Conservation (phyloP, 1,140 invertebrate species). For the Ladona fulva region DNA sequence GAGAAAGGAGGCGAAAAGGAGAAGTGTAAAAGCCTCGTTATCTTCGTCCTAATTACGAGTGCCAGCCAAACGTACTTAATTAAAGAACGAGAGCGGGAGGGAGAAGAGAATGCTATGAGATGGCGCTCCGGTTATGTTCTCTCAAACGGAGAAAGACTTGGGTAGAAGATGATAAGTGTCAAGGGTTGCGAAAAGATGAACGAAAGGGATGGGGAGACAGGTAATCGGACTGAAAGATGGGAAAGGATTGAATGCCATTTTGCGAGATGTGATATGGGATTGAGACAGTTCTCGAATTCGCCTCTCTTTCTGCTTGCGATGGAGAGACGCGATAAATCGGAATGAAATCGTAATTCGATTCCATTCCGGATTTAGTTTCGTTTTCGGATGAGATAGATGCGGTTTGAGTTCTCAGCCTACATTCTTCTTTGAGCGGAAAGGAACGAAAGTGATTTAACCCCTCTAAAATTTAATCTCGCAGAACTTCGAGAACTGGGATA, state of each 20-base stretch:
- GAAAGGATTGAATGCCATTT: background rate
- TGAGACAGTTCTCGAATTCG: too few relatives aligned
- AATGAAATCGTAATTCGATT: too few relatives aligned
- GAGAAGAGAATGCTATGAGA: background rate
- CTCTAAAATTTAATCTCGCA: too few relatives aligned
- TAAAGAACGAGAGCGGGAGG: background rate
- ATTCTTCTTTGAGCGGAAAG: too few relatives aligned
- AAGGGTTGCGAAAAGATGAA: background rate
- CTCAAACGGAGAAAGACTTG: background rate
- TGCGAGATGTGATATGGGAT: too few relatives aligned
- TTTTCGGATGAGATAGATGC: too few relatives aligned
- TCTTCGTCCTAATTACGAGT: background rate
- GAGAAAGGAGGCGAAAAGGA: background rate
- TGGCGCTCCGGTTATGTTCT: background rate
- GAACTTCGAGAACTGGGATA: too few relatives aligned
- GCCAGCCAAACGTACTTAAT: background rate
- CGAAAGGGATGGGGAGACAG: background rate
- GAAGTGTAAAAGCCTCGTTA: background rate
- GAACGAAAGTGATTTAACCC: too few relatives aligned
- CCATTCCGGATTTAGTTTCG: too few relatives aligned
- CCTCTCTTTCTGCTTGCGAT: too few relatives aligned
- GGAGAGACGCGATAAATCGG: too few relatives aligned
- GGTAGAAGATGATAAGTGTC: background rate
- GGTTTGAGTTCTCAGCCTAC: too few relatives aligned
- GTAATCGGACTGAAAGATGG: background rate